phyloP scores from a whole-genome alignment of 2,888 invertebrate genomes.

The Pyrrhosoma nymphula region DNA sequence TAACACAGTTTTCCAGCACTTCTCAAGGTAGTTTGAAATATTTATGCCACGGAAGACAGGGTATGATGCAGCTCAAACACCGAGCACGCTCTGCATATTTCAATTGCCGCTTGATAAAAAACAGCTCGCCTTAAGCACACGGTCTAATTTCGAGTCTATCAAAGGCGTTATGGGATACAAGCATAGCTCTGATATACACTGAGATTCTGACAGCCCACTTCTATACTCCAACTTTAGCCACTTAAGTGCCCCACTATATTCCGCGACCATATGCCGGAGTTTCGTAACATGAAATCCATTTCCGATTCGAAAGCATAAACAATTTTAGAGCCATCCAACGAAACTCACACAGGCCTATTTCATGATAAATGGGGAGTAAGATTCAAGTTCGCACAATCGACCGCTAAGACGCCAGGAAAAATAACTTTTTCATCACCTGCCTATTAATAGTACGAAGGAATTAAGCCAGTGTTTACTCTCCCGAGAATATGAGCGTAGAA shows the following conservation, averaged over 20 bases:
- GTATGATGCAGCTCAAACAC: not conserved
- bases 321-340: no score
- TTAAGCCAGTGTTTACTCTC: not conserved
- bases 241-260: not conserved
- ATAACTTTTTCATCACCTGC: not conserved
- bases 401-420: not conserved
- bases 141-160: not conserved
- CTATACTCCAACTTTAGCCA: not conserved
- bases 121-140: not conserved
- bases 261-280: not conserved
- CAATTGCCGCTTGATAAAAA: not conserved
- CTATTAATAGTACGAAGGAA: not conserved
- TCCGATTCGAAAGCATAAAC: not conserved
- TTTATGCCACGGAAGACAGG: no score
- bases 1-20: no score
- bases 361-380: not conserved
- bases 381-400: not conserved
- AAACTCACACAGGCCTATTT: not conserved
- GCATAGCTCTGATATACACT: not conserved
- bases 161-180: not conserved
- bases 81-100: not conserved
- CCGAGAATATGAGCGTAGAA: not conserved
- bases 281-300: not conserved
- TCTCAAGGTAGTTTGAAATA: no score
- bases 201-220: not conserved